Evolutionary conservation across 2,113 vertebrate species (phyloP), one percentile per base, ranked within the genome.

Genomic region (Microcebus lehilahytsara): DNA sequence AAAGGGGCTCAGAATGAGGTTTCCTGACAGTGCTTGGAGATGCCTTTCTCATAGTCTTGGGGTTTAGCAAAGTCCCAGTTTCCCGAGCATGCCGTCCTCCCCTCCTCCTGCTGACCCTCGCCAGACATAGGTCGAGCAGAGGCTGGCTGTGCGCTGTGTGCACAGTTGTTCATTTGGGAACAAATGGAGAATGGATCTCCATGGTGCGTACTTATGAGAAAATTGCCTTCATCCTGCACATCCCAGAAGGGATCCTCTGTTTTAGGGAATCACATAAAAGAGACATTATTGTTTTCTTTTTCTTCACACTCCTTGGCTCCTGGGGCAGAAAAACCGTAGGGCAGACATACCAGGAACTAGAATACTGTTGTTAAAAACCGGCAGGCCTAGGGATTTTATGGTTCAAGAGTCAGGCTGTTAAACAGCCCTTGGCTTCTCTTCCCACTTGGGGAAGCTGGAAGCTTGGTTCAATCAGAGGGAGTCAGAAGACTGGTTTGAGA

Each of bases 101-200:
- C 17, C 19, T 40, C 56, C 20, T 53, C 34, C n/a, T 1, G 0
- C 40, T 6, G 4, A 17, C 34, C 30, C 20, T 37, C 9, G 5
- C 4, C 30, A 2, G 0, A 20, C 3, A 9, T 23, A 84, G 53
- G 4, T 42, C 14, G 3, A 32, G 40, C 23, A 62, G 42, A 20
- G 40, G 9, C 51, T 69, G 56, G 56, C 64, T 37, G 32, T 27
- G 30, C 20, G 11, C 23, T 10, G 1, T 0, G 13, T 30, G 46
- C 23, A 3, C 0, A 0, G 9, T 7, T 34, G 19, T 67, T 72
- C 71, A 69, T 69, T 22, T 37, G 58, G 34, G 72, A 90, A 49
- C 30, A 93, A 9, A 62, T 1, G 13, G 34, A 51, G n/a, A 69
- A 5, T 0, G 0, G 5, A 22, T 37, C 40, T 37, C 20, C 66